Evolutionary conservation across 2,888 invertebrate genomes (phyloP).

Genomic region (Lithophane socia): DNA sequence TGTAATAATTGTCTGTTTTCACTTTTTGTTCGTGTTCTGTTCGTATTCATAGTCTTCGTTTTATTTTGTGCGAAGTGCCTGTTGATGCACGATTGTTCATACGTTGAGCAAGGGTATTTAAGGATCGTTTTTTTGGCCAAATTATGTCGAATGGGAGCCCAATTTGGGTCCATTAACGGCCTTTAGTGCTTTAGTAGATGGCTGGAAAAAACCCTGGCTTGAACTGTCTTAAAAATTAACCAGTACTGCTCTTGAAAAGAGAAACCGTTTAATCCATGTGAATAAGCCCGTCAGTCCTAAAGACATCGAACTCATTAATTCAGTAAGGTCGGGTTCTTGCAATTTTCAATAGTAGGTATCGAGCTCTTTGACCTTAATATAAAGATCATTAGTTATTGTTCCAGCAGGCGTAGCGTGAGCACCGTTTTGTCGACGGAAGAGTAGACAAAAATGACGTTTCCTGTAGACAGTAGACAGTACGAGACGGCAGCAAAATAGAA

Average conservation of each 20-base stretch:
- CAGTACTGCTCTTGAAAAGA: background rate
- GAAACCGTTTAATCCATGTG: background rate
- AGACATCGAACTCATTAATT: background rate
- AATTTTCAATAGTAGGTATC: background rate
- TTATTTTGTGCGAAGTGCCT: background rate
- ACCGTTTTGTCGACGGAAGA: no score
- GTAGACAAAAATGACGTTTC: no score
- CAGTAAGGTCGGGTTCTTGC: background rate
- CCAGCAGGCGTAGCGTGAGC: no score
- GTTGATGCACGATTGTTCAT: background rate
- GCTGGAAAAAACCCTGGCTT: background rate
- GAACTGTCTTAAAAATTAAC: background rate
- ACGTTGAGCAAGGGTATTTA: background rate
- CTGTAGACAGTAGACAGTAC: no score
- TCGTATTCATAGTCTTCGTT: conserved; percentile 5
- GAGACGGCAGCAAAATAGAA: no score
- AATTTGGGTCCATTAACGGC: background rate
- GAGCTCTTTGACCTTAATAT: background rate
- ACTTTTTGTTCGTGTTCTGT: conserved; percentile 46
- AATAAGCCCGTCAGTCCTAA: background rate
- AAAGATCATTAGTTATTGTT: background rate
- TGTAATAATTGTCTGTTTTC: conserved; percentile 27
- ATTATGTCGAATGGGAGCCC: background rate
- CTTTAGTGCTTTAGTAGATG: background rate
- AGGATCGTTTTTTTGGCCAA: no score